Evolutionary conservation across 2,113 vertebrate genomes (phyloP), one percentile per base, ranked within the genome.

Genomic region (Gila orcuttii): DNA sequence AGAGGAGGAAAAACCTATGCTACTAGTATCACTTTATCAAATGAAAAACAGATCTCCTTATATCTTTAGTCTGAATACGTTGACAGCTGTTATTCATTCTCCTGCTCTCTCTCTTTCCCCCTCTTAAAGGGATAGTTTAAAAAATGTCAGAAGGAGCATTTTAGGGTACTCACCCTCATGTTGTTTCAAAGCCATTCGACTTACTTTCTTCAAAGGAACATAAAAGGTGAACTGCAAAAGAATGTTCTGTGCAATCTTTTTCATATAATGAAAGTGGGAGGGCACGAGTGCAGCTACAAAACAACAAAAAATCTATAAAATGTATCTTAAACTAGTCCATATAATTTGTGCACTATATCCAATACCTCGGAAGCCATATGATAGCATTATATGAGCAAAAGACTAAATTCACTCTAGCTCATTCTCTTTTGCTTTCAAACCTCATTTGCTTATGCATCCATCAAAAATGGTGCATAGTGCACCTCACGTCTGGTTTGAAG

Each of bases 11-110:
- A 19, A 69, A 59, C 21, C 25, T 36, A 42, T 25, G 28, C 21
- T 50, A 60, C 84, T 45, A n/a, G 42, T 82, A 68, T 86, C 45
- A 36, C 60, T 23, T 23, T 5, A 47, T 80, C 39, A 80, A 47
- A 64, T 62, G 0, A 64, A 80, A 77, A 55, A 68, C 28, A 68
- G 64, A 74, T 74, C 23, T 74, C 39, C 42, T 74, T 42, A 42
- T 28, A 28, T 42, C 2, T 64, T 64, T 62, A 25, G 78, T 59
- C 21, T 39, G 33, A 79, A 60, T 12, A 39, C 13, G 77, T 28
- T 57, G 47, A 78, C 73, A 84, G 60, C 60, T 78, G 28, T 78
- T 15, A 73, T 11, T 45, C 62, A 23, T 62, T 36, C 13, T 62
- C 62, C 5, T 66, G 68, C 42, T 79, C 78, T 21, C 59, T 78